Evolutionary conservation across 2,113 vertebrate species (phyloP), one percentile per base, ranked within the genome.

Genomic region (Cinclus cinclus): DNA sequence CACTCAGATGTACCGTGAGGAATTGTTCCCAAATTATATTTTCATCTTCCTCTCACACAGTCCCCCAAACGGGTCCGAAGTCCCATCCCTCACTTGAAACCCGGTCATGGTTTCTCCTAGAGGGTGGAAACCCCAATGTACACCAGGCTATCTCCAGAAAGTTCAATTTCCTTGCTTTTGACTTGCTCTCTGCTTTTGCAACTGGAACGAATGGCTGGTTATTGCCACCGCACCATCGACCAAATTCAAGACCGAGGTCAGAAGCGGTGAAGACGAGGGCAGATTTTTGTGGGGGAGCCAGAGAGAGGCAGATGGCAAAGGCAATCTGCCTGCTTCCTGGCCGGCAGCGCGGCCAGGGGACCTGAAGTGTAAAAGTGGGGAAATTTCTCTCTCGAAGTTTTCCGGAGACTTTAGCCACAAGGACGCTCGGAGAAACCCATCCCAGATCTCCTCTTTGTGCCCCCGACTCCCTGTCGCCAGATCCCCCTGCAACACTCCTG

Each of bases 1-100:
- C 12, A 8, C 15, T 65, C 1, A 0, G 14, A 27, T 19, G 28
- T 22, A 37, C 35, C 5, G 11, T 8, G 15, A 79, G 62, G 27
- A 79, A 44, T 18, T 0, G 0, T 35, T 80, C 12, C 44, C 52
- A 41, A 81, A 83, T 22, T 33, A 18, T 70, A 68, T 83, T 58
- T 83, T 27, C 31, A 3, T 49, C 56, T 63, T 78, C 22, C 16
- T 70, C 33, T 39, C 49, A 59, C 15, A 10, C 24, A 52, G 46
- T 2, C 14, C 12, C 13, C 42, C 9, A 69, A 33, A 73, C 1
- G 9, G 21, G n/a, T 71, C 46, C 46, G 2, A 50, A 56, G 53
- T 12, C 65, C 6, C 0, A 0, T 19, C 37, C 12, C 13, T 60
- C 7, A 0, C 21, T 41, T 35, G 59, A 67, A 42, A 62, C 12